Base-by-base conservation (phyloP, 2,113 vertebrate genomes). In the Prochilodus magdalenae region DNA sequence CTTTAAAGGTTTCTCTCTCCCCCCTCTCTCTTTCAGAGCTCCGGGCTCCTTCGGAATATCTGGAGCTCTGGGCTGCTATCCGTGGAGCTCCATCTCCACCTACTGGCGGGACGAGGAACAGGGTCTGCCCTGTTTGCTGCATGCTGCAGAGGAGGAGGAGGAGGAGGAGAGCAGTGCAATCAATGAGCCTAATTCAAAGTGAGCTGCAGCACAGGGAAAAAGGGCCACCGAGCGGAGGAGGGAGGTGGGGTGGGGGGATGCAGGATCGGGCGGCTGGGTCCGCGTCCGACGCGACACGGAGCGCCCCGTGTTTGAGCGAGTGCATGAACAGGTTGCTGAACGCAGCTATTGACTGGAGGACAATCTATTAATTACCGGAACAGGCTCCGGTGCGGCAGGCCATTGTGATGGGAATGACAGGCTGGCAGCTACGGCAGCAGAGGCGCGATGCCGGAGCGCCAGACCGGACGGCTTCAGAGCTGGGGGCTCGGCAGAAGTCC, bases 31-130 rank as follows among this genome's bases (percentile, higher is more conserved):
- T 70, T 51, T 81, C 24, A 66, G 66, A 74, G 79, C 75, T 73
- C 51, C 15, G 36, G 51, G 66, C 70, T 44, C 71, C 44, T 44
- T 40, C 57, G 22, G 15, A 76, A 18, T 60, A 75, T 53, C 65
- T 78, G 71, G 69, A 33, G 60, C 53, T 66, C 12, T n/a, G n/a
- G 14, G 59, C 26, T 44, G 53, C 71, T 59, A 79, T 11, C 83
- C 79, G 82, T 90, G 86, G 92, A 92, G 84, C 91, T 92, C 89
- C 88, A 89, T 88, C 92, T 93, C 94, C 94, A 93, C 90, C 94
- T 95, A 92, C 91, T 93, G 94, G 93, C 84, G 84, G 90, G 88
- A 80, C 73, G 81, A 80, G 89, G 87, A 86, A 77, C 22, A 66
- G 36, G 36, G 36, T n/a, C 13, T 14, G 8, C 12, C 12, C 16